Conservation (phyloP, 2,797 vertebrate species). For the Pseudochirops cupreus region DNA sequence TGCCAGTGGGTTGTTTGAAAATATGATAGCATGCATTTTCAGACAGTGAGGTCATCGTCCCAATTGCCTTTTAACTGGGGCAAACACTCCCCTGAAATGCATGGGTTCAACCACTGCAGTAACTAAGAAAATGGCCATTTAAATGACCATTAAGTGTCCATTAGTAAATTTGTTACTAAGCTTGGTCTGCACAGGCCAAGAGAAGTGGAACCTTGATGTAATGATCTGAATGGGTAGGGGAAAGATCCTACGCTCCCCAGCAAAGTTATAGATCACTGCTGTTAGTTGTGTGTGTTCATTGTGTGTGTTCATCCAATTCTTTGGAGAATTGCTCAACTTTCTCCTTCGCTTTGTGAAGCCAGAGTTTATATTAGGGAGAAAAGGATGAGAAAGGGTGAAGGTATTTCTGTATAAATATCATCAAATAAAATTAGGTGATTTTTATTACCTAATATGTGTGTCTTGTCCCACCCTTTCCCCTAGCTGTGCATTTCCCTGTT, state of each 20-base stretch:
- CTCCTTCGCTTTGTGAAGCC: constrained; percentile 52
- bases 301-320: constrained; percentile 17
- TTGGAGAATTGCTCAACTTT: constrained; percentile 32
- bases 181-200: constrained; percentile 32
- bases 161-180: constrained; percentile 47
- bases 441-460: not conserved
- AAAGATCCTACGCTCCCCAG: constrained; percentile 32
- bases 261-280: not conserved
- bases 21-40: constrained; percentile 66
- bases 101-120: constrained; percentile 17
- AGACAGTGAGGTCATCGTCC: constrained; percentile 70
- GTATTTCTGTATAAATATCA: constrained; percentile 45
- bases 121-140: constrained; percentile 53
- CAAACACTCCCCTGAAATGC: constrained; percentile 49
- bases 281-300: not conserved
- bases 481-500: not conserved
- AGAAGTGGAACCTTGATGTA: constrained; percentile 44
- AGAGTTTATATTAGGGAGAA: constrained; percentile 45
- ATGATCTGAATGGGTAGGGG: constrained; percentile 13
- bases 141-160: constrained; percentile 47
- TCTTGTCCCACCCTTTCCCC: not conserved
- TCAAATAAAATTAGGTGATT: constrained; percentile 35
- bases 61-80: constrained; percentile 60
- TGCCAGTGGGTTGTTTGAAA: constrained; percentile 69
- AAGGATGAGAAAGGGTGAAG: constrained; percentile 11